Conservation (phyloP, 2,888 invertebrate species). For the Tholera decimalis region DNA sequence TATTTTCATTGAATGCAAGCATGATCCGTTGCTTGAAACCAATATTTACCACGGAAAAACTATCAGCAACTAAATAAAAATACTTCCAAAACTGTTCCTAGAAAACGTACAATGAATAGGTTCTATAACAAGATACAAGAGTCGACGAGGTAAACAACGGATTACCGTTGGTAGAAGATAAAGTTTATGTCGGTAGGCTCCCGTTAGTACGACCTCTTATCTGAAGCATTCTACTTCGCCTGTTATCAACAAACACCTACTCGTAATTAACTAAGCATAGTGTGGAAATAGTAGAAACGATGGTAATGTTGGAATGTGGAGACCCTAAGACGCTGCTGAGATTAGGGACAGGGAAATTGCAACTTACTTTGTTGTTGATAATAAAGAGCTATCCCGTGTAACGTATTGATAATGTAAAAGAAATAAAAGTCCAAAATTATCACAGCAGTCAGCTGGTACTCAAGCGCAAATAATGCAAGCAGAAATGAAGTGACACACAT, state of each 20-base stretch:
- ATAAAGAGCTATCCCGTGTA: not conserved
- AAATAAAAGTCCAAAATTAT: not conserved
- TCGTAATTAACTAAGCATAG: slow-evolving; percentile 50
- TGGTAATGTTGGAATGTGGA: slow-evolving; percentile 5
- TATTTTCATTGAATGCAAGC: slow-evolving; percentile 18
- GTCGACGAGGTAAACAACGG: slow-evolving; percentile 69
- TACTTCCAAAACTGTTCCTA: slow-evolving; percentile 30
- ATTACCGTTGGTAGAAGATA: slow-evolving; percentile 71
- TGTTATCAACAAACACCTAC: slow-evolving; percentile 60
- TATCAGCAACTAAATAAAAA: slow-evolving; percentile 17
- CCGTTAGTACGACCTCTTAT: slow-evolving; percentile 74
- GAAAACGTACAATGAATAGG: slow-evolving; percentile 27
- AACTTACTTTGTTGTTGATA: not conserved
- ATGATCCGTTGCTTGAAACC: not conserved
- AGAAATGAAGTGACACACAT: slow-evolving; percentile 55
- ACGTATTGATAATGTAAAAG: not conserved
- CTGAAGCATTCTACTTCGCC: slow-evolving; percentile 72
- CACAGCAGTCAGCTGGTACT: slow-evolving; percentile 11
- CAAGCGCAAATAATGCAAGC: slow-evolving; percentile 10
- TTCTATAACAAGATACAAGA: slow-evolving; percentile 53
- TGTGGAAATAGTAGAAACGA: slow-evolving; percentile 32
- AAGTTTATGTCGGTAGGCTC: slow-evolving; percentile 65
- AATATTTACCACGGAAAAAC: slow-evolving; percentile 22
- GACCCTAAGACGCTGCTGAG: not conserved
- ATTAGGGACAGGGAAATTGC: slow-evolving; percentile 1